Base-by-base conservation (phyloP, 1,140 invertebrate species). In the Liolophura sinensis region DNA sequence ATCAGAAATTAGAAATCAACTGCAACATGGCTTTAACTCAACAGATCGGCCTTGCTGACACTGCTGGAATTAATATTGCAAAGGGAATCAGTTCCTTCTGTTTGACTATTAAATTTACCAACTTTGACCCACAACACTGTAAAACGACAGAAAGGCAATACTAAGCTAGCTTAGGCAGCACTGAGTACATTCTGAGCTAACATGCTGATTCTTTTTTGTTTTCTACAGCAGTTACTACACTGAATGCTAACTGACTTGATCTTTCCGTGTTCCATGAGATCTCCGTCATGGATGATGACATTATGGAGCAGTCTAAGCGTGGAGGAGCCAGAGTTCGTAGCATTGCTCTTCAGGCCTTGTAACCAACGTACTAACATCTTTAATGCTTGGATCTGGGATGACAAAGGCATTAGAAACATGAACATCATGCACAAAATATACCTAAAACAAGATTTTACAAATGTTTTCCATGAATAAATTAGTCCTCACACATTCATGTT, bases 331-430 rank as follows among this genome's bases (percentile, higher is more conserved):
- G 94, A 94, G 50, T 94, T 88, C 67, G 91, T 91, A 75, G 95
- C 92, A 58, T 90, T 79, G 54, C 67, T 90, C 84, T 96, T 96
- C 9, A 98, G 83, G 0, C 96, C 96, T 47, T 97, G 84, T 16
- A 98, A 85, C 96, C 96, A 99, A 40, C 96, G 88, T 1, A 95
- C 95, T 90, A 98, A 96, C 66, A 95, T 91, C 82, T 99, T 99
- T 69, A 98, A 88, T 0, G 93, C 95, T 85, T 97, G 95, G 25
- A 89, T 80, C 87, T 88, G 67, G 11, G 68, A 60, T 47, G 60
- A 50, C 64, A 51, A 14, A 31, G 18, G 31, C 31, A 40, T 40
- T 40, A 40, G 3, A 3, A 40, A 40, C 31, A 40, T 40, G 31
- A 40, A 9, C 3, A 40, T 40, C 3, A 40, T 9, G 9, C 31